phyloP scores from a whole-genome alignment of 2,113 vertebrate species.

The Dasyprocta punctata region DNA sequence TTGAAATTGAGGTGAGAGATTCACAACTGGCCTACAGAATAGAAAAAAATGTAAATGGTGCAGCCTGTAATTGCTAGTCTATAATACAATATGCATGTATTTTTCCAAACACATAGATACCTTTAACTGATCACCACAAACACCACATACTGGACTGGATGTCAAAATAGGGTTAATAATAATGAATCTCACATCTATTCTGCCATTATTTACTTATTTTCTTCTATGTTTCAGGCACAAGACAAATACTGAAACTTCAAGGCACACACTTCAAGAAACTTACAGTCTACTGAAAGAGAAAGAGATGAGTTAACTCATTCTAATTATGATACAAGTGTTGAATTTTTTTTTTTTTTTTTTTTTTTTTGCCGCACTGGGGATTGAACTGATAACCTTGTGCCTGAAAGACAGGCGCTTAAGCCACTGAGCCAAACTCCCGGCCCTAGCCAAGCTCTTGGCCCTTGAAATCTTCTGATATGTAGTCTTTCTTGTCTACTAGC shows the following conservation, averaged over 20 bases:
- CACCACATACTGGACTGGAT: neutral
- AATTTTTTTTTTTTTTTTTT: no score
- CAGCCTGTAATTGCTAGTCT: neutral
- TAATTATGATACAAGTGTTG: neutral
- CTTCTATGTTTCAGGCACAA: neutral
- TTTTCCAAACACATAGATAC: neutral
- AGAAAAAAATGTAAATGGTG: neutral
- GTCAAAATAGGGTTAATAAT: neutral
- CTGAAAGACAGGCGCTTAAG: no score
- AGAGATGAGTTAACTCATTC: neutral
- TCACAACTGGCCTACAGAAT: neutral
- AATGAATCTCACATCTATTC: neutral
- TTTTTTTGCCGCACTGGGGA: no score
- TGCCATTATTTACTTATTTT: constrained; percentile 14
- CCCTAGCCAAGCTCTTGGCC: no score
- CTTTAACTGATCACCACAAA: neutral
- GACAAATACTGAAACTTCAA: neutral
- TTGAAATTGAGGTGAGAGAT: neutral
- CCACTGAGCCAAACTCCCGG: no score
- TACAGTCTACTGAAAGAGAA: neutral
- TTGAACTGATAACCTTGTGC: no score
- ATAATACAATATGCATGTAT: neutral
- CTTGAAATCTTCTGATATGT: neutral
- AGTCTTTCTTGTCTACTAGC: neutral
- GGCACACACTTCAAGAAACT: neutral